A percentile compares a stretch with the other conserved stretches of the same genome.
Conservation (phyloP, 2,888 invertebrate species). For the Rhaphigaster nebulosa region DNA sequence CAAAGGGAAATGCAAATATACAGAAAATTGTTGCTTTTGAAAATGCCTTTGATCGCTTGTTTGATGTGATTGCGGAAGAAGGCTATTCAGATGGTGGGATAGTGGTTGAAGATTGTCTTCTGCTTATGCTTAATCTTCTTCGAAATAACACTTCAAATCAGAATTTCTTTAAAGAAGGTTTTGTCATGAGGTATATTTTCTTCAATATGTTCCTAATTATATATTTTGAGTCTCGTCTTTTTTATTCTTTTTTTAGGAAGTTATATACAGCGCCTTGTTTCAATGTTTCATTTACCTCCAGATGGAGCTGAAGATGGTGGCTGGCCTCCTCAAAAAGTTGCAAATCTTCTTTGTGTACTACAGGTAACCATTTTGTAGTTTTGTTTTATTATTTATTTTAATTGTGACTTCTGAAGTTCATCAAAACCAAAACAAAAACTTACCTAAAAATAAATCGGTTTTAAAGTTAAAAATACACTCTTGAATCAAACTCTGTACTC, state of each 20-base stretch:
- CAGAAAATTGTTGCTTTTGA: constrained; percentile 99
- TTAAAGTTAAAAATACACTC: too few relatives aligned
- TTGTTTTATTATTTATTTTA: neutral
- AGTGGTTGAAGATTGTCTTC: constrained; percentile 96
- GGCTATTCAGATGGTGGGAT: constrained; percentile 96
- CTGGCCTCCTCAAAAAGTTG: constrained; percentile 95
- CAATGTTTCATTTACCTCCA: constrained; percentile 86
- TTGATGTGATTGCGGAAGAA: constrained; percentile 93
- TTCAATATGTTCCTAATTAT: constrained; percentile 25
- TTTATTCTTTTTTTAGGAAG: constrained; percentile 73
- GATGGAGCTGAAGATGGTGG: constrained; percentile 79
- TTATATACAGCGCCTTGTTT: constrained; percentile 90
- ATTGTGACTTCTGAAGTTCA: constrained; percentile 59
- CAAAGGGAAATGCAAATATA: constrained; percentile 95
- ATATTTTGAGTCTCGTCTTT: constrained; percentile 19
- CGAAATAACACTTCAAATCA: constrained; percentile 98
- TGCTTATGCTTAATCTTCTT: constrained; percentile 91
- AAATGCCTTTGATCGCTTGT: constrained; percentile 95
- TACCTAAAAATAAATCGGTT: too few relatives aligned
- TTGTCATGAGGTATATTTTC: constrained; percentile 58
- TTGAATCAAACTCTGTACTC: too few relatives aligned
- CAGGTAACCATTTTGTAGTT: constrained; percentile 73
- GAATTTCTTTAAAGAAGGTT: constrained; percentile 96
- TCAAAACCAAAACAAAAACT: too few relatives aligned
- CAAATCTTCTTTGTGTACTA: constrained; percentile 93